These are phyloP conservation scores for Aphidius colemani DNA, from an alignment of 2,888 invertebrate species.

Conservation along the genomic window DNA sequence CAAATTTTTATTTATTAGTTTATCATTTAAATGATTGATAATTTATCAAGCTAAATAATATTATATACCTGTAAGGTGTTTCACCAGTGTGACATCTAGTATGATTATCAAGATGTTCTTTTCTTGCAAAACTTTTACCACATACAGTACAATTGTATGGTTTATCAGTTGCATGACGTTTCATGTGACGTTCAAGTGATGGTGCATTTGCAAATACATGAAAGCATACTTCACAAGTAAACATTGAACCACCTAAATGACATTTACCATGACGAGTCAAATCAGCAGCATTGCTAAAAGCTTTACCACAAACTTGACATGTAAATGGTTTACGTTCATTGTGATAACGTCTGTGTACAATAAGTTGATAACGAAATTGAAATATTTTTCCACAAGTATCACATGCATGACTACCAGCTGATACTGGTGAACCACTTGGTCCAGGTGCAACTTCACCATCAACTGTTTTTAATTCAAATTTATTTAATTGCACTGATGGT, in stretches of 20 bases:
- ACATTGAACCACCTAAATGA: conserved; percentile 79
- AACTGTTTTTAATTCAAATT: conserved; percentile 55
- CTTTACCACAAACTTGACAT: conserved; percentile 79
- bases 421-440: conserved; percentile 66
- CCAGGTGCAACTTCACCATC: conserved; percentile 58
- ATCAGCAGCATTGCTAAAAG: conserved; percentile 80
- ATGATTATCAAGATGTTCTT: conserved; percentile 86
- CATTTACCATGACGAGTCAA: conserved; percentile 83
- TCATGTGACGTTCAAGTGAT: conserved; percentile 73
- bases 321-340: conserved; percentile 85
- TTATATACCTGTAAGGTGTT: conserved; percentile 71
- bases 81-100: conserved; percentile 83
- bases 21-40: conserved; percentile 10
- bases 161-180: conserved; percentile 81
- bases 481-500: conserved; percentile 58
- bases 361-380: conserved; percentile 84
- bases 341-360: conserved; percentile 85
- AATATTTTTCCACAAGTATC: conserved; percentile 87
- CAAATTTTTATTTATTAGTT: not conserved
- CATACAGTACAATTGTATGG: conserved; percentile 85
- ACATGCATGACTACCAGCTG: conserved; percentile 74
- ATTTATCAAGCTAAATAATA: conserved; percentile 12
- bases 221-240: conserved; percentile 74
- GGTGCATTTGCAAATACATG: conserved; percentile 76
- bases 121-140: conserved; percentile 84